Evolutionary conservation across 1,140 invertebrate genomes (phyloP).

Genomic region (Lysiphlebus fabarum): DNA sequence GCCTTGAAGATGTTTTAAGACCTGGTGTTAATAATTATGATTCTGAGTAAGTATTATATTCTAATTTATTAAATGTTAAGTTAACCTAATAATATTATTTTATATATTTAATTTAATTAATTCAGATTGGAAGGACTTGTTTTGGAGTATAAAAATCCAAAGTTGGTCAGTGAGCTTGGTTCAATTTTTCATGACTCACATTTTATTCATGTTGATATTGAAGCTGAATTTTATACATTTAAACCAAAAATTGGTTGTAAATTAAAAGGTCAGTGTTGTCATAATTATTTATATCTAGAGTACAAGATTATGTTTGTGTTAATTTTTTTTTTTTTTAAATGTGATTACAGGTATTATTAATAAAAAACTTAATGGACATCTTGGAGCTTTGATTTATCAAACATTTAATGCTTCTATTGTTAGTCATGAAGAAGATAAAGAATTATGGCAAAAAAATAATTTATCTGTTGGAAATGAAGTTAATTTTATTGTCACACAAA

Average conservation of each 20-base stretch:
- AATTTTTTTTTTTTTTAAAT: constrained; percentile 3
- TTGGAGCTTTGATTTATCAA: constrained; percentile 64
- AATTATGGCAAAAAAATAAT: constrained; percentile 59
- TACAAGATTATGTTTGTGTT: constrained; percentile 20
- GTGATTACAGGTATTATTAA: constrained; percentile 57
- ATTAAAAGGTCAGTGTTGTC: too few relatives aligned
- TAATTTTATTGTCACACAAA: constrained; percentile 56
- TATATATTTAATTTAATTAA: constrained; percentile 20
- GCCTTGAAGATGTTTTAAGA: constrained; percentile 39
- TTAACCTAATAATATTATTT: constrained; percentile 9
- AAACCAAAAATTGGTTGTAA: constrained; percentile 51
- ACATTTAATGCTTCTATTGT: constrained; percentile 65
- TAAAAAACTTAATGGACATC: constrained; percentile 61
- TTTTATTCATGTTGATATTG: constrained; percentile 62
- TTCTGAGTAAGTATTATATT: constrained; percentile 35
- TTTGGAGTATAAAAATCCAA: constrained; percentile 62
- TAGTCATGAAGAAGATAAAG: constrained; percentile 53
- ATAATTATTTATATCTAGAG: too few relatives aligned
- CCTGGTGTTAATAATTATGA: constrained; percentile 41
- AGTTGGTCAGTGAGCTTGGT: constrained; percentile 56
- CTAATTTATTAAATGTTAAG: neutral
- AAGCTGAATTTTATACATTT: constrained; percentile 67
- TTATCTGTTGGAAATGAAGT: constrained; percentile 60
- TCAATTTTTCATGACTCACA: constrained; percentile 57
- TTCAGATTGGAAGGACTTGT: constrained; percentile 61